phyloP scores from a whole-genome alignment of 2,888 invertebrate species.

The Spilarctia lutea region DNA sequence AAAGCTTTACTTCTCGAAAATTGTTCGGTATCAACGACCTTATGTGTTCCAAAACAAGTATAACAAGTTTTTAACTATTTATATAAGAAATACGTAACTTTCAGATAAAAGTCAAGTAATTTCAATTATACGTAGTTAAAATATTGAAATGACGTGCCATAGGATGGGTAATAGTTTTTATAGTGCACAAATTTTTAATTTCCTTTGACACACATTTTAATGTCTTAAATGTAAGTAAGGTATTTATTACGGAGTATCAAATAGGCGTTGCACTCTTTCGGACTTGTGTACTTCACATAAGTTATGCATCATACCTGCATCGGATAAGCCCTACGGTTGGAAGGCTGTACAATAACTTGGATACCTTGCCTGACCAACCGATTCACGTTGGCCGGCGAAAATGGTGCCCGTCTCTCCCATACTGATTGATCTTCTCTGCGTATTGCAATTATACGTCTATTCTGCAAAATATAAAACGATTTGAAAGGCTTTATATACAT shows the following conservation, averaged over 20 bases:
- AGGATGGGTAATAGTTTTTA: neutral
- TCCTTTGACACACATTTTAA: neutral
- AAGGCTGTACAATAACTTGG: constrained; percentile 99
- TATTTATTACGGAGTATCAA: neutral
- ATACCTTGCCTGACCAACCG: constrained; percentile 95
- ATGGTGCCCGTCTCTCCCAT: constrained; percentile 98
- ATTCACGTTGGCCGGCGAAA: constrained; percentile 96
- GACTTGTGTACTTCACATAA: neutral
- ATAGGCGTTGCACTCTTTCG: neutral
- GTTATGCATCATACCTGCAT: constrained; percentile 90
- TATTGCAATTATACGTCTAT: constrained; percentile 92
- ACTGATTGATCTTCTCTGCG: constrained; percentile 97
- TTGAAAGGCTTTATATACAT: neutral
- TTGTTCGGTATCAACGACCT: neutral
- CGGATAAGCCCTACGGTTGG: constrained; percentile 98
- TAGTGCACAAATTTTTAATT: neutral
- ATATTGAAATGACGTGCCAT: neutral
- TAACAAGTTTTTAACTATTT: too few relatives aligned
- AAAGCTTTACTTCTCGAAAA: neutral
- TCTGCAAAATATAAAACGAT: constrained; percentile 61
- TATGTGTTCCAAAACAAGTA: too few relatives aligned
- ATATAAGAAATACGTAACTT: neutral
- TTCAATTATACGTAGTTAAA: neutral
- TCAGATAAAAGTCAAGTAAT: neutral
- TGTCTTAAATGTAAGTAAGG: neutral